Conservation (phyloP, 2,797 vertebrate genomes). For the Acrossocheilus wenchowensis region DNA sequence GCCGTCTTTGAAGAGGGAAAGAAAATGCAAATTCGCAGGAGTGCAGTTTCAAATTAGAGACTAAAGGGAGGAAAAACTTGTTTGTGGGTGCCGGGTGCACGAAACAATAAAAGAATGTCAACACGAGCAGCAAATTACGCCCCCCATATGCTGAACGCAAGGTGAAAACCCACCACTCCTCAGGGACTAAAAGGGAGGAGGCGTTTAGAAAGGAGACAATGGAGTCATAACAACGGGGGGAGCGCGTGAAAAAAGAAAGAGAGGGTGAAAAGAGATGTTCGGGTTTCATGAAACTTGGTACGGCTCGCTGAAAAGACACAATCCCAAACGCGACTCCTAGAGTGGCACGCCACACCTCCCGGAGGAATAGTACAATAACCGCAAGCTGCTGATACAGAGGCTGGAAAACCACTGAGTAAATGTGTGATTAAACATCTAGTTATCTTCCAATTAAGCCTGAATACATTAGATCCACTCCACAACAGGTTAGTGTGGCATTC, state of each 20-base stretch:
- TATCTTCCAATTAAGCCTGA: conserved; percentile 53
- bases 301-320: conserved; percentile 33
- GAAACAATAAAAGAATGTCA: conserved; percentile 43
- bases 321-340: conserved; percentile 2
- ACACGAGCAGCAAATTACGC: conserved; percentile 49
- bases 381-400: conserved; percentile 51
- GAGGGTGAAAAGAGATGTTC: conserved; percentile 43
- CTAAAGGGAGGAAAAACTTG: conserved; percentile 29
- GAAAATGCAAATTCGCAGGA: conserved; percentile 39
- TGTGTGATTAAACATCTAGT: conserved; percentile 58
- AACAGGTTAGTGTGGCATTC: conserved; percentile 43
- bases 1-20: conserved; percentile 37
- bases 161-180: conserved; percentile 58
- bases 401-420: conserved; percentile 48
- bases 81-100: conserved; percentile 36
- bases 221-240: conserved; percentile 55
- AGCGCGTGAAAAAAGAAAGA: conserved; percentile 37
- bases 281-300: conserved; percentile 51
- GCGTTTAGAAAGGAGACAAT: conserved; percentile 58
- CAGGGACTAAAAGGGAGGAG: conserved; percentile 31
- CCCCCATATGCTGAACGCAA: conserved; percentile 49
- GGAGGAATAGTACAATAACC: conserved; percentile 61
- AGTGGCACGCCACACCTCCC: conserved; percentile 58
- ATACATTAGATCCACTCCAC: conserved; percentile 41
- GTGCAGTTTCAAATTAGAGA: conserved; percentile 53